phyloP scores from a whole-genome alignment of 2,113 vertebrate genomes.

The Eurystomus gularis region DNA sequence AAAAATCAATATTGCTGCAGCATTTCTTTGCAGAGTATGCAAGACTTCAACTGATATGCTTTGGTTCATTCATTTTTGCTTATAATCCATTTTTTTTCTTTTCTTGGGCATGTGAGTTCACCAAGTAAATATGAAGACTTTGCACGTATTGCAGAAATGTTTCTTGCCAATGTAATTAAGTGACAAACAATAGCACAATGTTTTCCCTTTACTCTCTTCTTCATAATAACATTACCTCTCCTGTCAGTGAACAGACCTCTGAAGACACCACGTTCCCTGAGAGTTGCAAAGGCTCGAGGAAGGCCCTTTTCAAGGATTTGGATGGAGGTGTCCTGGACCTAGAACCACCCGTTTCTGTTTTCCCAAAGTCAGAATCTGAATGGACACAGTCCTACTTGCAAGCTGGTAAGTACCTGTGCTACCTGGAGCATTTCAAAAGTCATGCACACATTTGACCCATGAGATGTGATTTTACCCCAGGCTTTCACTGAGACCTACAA shows the following conservation, averaged over 20 bases:
- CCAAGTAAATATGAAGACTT: not conserved
- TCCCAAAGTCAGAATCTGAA: slow-evolving; percentile 67
- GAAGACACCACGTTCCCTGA: not conserved
- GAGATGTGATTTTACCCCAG: not conserved
- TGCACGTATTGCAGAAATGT: not conserved
- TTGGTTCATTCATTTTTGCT: not conserved
- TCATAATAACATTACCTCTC: not conserved
- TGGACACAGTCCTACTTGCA: slow-evolving; percentile 67
- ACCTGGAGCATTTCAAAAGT: not conserved
- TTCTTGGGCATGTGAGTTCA: not conserved
- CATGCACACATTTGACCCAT: accelerated
- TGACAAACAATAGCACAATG: not conserved
- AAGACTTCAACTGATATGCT: not conserved
- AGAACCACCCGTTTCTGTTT: slow-evolving; percentile 71
- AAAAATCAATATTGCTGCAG: not conserved
- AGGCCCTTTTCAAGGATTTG: slow-evolving; percentile 78
- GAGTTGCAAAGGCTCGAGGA: slow-evolving; percentile 48
- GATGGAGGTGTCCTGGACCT: slow-evolving; percentile 69
- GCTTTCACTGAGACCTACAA: not conserved
- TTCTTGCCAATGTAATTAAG: not conserved
- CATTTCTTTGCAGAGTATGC: not conserved
- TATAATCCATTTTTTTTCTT: not conserved
- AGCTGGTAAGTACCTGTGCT: slow-evolving; percentile 49
- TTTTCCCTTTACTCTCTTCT: not conserved
- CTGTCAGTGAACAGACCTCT: not conserved